Evolutionary conservation across 2,797 vertebrate genomes (phyloP), one percentile per base, ranked within the genome.

Genomic region (Gambusia yucatana): DNA sequence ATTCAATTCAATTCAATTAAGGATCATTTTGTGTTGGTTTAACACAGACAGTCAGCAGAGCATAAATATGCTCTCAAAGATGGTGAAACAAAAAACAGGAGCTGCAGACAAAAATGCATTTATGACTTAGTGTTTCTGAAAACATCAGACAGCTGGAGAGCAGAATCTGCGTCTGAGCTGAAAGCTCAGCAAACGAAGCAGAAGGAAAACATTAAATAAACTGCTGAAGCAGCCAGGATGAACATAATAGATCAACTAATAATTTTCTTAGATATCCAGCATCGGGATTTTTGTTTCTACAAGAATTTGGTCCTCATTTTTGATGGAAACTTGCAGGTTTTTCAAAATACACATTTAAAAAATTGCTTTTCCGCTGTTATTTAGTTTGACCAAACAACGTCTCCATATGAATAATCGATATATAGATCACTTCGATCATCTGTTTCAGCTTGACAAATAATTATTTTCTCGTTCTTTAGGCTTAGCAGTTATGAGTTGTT

Each of bases 21-120:
- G 69, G 71, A 70, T 22, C 10, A 41, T 70, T 79, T 69, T 41
- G 11, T 44, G 10, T 67, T 67, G 36, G 36, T 25, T 25, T 22
- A 13, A 43, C 17, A 4, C 39, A n/a, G 39, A 39, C 36, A 67
- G 2, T n/a, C 20, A 11, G 36, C 16, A 67, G 3, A 25, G 36
- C 3, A 25, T 67, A 25, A 67, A 41, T 10, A 43, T 4, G 36
- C 10, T 13, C 20, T 41, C 41, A 6, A 67, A 41, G 63, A 7
- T 22, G 8, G 67, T 71, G 70, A 87, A 85, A 83, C 76, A 73
- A 83, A 72, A 74, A 69, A 83, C 81, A 75, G 47, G 75, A 87
- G 73, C 70, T 81, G 81, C 52, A 74, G 33, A 65, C 72, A 81
- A 77, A 57, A 79, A 78, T 73, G 73, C 36, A 71, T 69, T 82